These are phyloP conservation scores for Turdus rufiventris DNA, from an alignment of 2,113 vertebrate genomes.

Conservation along the genomic window DNA sequence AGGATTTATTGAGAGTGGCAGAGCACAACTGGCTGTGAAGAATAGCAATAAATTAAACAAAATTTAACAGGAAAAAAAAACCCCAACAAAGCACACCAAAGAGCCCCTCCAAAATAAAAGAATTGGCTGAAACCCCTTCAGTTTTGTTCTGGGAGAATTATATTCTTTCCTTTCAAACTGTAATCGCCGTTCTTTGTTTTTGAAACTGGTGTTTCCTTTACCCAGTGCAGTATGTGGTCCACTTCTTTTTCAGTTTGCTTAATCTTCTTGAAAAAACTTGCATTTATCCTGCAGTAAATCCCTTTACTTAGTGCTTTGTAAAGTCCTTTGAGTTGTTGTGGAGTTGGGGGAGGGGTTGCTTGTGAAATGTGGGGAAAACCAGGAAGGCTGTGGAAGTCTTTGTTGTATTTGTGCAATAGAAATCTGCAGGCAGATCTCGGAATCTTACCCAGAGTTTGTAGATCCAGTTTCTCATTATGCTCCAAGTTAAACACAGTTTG, in stretches of 20 bases:
- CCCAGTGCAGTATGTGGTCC: neutral
- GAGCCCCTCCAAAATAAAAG: neutral
- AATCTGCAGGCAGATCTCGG: neutral
- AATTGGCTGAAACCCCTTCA: neutral
- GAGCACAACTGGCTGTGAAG: neutral
- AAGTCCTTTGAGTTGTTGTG: neutral
- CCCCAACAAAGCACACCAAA: neutral
- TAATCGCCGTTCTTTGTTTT: neutral
- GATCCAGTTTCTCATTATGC: neutral
- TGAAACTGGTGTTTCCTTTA: neutral
- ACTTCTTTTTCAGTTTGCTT: neutral
- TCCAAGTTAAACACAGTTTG: neutral
- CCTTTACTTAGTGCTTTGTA: neutral
- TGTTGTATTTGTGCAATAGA: neutral
- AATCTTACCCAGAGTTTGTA: neutral
- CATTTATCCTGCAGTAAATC: slow-evolving; percentile 25
- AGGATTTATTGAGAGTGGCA: neutral
- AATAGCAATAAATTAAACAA: neutral
- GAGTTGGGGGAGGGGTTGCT: neutral
- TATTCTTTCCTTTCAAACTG: neutral
- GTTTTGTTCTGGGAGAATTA: neutral
- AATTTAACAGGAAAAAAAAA: neutral
- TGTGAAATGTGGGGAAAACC: neutral
- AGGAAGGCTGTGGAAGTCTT: neutral
- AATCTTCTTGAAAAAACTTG: slow-evolving; percentile 36